Conservation (phyloP, 2,888 invertebrate genomes). For the Drosophila nigricruria region DNA sequence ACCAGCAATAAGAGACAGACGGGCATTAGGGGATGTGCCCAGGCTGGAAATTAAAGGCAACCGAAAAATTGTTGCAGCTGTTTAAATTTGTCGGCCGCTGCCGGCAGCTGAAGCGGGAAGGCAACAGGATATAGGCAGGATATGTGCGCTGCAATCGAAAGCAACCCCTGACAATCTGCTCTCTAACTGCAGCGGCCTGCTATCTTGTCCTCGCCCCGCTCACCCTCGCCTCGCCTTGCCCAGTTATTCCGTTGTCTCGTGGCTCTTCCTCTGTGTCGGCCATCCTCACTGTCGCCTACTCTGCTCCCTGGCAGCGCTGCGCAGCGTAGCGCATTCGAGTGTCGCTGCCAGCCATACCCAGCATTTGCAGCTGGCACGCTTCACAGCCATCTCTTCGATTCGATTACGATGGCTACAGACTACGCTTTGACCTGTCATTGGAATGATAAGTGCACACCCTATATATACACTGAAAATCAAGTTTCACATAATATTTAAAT, state of each 20-base stretch:
- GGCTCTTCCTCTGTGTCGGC: constrained; percentile 34
- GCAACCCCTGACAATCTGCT: constrained; percentile 69
- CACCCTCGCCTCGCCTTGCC: constrained; percentile 36
- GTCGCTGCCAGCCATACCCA: not conserved
- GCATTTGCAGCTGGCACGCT: constrained; percentile 76
- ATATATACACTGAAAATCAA: constrained; percentile 41
- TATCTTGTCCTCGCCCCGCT: constrained; percentile 43
- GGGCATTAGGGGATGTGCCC: constrained; percentile 71
- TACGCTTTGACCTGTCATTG: constrained; percentile 64
- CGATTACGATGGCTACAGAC: constrained; percentile 45
- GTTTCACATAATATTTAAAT: not conserved
- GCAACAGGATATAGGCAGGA: constrained; percentile 71
- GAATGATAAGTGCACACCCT: constrained; percentile 59
- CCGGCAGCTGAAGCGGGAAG: constrained; percentile 58
- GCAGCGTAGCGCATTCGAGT: constrained; percentile 39
- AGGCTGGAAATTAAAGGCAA: constrained; percentile 51
- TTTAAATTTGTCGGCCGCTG: constrained; percentile 55
- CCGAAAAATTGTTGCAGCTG: constrained; percentile 77
- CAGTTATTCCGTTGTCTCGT: constrained; percentile 51
- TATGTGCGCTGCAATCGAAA: constrained; percentile 58
- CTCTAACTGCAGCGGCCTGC: constrained; percentile 64
- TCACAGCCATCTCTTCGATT: constrained; percentile 63
- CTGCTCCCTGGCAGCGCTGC: constrained; percentile 4
- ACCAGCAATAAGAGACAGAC: constrained; percentile 57
- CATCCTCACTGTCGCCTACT: constrained; percentile 1